These are phyloP conservation scores for Lithobates pipiens DNA, from an alignment of 2,797 vertebrate genomes.

Conservation along the genomic window DNA sequence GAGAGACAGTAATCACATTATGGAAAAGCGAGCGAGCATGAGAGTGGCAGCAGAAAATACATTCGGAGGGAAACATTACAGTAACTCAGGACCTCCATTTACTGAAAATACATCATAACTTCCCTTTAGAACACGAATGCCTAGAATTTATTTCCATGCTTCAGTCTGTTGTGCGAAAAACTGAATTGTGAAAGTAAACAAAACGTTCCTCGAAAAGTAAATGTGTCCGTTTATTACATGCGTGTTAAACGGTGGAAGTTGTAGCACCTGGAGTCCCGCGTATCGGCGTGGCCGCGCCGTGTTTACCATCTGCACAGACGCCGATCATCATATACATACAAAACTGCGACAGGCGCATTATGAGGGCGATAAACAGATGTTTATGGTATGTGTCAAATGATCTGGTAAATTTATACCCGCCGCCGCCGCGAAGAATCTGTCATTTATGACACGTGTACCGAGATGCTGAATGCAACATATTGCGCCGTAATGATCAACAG, in stretches of 20 bases:
- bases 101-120: too few relatives aligned
- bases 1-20: too few relatives aligned
- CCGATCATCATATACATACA: conserved; percentile 8
- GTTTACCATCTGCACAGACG: conserved; percentile 12
- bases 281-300: background rate
- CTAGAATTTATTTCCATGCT: too few relatives aligned
- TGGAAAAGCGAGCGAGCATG: too few relatives aligned
- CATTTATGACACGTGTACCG: background rate
- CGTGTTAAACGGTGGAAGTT: background rate
- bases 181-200: too few relatives aligned
- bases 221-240: background rate
- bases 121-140: too few relatives aligned
- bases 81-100: too few relatives aligned
- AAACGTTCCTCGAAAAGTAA: background rate
- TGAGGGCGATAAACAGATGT: conserved; percentile 14
- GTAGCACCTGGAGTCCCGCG: background rate
- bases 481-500: too few relatives aligned
- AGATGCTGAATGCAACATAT: background rate
- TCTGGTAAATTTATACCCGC: conserved; percentile 6
- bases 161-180: too few relatives aligned
- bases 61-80: too few relatives aligned
- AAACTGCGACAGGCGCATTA: background rate
- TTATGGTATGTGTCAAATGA: conserved; percentile 36
- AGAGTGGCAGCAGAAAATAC: too few relatives aligned
- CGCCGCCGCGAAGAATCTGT: background rate